Percentiles rank a stretch among this genome's conserved stretches.
Evolutionary conservation across 1,140 invertebrate genomes (phyloP).

Genomic region (Helicoverpa zea): DNA sequence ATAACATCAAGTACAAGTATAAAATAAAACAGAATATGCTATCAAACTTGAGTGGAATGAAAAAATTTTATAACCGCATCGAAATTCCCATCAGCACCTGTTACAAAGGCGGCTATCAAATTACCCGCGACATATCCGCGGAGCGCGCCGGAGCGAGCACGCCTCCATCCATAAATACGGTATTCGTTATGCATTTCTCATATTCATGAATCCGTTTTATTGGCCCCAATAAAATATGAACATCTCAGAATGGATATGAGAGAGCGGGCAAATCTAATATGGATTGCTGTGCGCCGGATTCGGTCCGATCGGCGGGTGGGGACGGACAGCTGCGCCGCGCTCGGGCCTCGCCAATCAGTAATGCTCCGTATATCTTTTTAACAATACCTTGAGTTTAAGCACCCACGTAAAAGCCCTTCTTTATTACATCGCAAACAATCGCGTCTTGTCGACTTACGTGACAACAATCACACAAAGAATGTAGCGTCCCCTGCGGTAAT

Average conservation of each 20-base stretch:
- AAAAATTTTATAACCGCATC: slow-evolving; percentile 77
- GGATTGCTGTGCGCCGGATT: slow-evolving; percentile 84
- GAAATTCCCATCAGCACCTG: slow-evolving; percentile 84
- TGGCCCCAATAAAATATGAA: slow-evolving; percentile 88
- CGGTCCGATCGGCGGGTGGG: slow-evolving; percentile 73
- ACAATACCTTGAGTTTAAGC: slow-evolving; percentile 18
- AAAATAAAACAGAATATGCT: slow-evolving; percentile 65
- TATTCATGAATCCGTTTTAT: slow-evolving; percentile 88
- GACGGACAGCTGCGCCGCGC: slow-evolving; percentile 76
- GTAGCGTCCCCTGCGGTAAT: slow-evolving; percentile 39
- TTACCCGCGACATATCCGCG: slow-evolving; percentile 84
- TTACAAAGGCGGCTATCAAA: slow-evolving; percentile 85
- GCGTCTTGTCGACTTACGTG: slow-evolving; percentile 38
- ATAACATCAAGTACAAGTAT: slow-evolving; percentile 24
- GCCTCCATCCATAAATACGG: slow-evolving; percentile 85
- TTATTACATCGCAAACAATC: slow-evolving; percentile 33
- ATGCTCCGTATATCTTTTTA: slow-evolving; percentile 14
- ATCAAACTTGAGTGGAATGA: slow-evolving; percentile 66
- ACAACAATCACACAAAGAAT: slow-evolving; percentile 34
- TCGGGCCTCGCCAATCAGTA: slow-evolving; percentile 2
- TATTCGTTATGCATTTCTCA: slow-evolving; percentile 87
- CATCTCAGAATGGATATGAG: slow-evolving; percentile 87
- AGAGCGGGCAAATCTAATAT: slow-evolving; percentile 86
- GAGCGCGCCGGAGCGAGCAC: slow-evolving; percentile 67
- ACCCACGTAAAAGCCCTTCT: slow-evolving; percentile 27